Evolutionary conservation across 2,888 invertebrate genomes (phyloP), one percentile per base, ranked within the genome.

Genomic region (Neoaliturus tenellus): DNA sequence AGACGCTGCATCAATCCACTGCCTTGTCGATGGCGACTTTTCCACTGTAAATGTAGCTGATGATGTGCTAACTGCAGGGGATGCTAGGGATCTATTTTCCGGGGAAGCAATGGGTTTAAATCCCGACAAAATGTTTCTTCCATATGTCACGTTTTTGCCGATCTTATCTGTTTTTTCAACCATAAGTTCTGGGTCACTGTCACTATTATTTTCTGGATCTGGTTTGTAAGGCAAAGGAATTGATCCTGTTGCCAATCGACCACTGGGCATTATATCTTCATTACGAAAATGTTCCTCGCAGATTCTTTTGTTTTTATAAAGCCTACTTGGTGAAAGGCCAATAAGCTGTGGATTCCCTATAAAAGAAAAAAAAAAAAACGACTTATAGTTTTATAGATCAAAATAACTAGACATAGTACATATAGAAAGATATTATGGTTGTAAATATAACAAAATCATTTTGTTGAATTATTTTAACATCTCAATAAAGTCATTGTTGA

Each of bases 221-320:
- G 23, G 12, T 10, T 10, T 25, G 39, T 81, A 81, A 3, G 58
- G 62, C 23, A 62, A 1, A 33, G 81, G 81, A 31, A 81, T 31
- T n/a, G 58, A 14, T 5, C 81, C 81, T 35, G 28, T n/a, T 35
- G 28, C 6, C 14, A 81, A 28, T 10, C 81, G 31, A 12, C 81
- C 81, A 81, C 81, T 81, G 12, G 81, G 81, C n/a, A 81, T n/a
- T 12, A 78, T 78, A n/a, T 78, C 78, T 31, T 48, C n/a, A 4
- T 41, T 23, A 14, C 28, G 3, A 17, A 78, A 78, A 48, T 78
- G 78, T 20, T 25, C 28, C 48, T 78, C 48, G 25, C 78, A 78
- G 6, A 81, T 10, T 58, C 31, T 81, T 62, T 62, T 81, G 31
- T 31, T 14, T 31, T 81, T 81, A 2, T 12, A 23, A 25, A 81